Evolutionary conservation across 2,113 vertebrate genomes (phyloP), one percentile per base, ranked within the genome.

Genomic region (Loxodonta africana): DNA sequence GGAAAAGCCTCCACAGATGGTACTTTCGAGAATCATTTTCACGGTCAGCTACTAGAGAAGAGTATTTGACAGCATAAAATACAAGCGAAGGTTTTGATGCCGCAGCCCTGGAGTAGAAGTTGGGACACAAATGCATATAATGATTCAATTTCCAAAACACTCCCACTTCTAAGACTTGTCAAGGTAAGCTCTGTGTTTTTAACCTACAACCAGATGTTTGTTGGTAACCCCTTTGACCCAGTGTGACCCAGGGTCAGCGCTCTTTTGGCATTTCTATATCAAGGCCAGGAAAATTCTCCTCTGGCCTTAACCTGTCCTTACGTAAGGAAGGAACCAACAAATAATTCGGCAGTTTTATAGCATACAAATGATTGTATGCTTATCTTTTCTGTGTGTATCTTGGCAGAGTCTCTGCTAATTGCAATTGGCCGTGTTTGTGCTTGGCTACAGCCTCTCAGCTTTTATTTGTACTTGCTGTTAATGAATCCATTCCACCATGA

Each of bases 321-420:
- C 20, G 63, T 28, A 76, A 96, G 97, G 95, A 96, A 98, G 96
- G 88, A 96, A 96, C 97, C 17, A 0, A 57, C 74, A 95, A 96
- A 92, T 92, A 95, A 92, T 74, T 37, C 80, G 62, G 48, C 48
- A 76, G 46, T 86, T 95, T 91, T 84, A 83, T 71, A 96, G 12
- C 90, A 95, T 37, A 85, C 95, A 93, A 74, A 94, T 73, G 73
- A n/a, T 62, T 80, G 97, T 86, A 81, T 67, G 95, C 88, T 94
- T 97, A 89, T 96, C 94, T 83, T 44, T 8, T 1, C 10, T 65
- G 74, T 97, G 95, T 94, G 63, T 85, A 88, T 76, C 63, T 97
- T 92, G 94, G 90, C 94, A 93, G 88, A 71, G 74, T 12, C 88
- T 91, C 67, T 53, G 20, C 18, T 89, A 82, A 96, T 82, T 63